Conservation (phyloP, 2,797 vertebrate species). For the Scolopax rusticola region DNA sequence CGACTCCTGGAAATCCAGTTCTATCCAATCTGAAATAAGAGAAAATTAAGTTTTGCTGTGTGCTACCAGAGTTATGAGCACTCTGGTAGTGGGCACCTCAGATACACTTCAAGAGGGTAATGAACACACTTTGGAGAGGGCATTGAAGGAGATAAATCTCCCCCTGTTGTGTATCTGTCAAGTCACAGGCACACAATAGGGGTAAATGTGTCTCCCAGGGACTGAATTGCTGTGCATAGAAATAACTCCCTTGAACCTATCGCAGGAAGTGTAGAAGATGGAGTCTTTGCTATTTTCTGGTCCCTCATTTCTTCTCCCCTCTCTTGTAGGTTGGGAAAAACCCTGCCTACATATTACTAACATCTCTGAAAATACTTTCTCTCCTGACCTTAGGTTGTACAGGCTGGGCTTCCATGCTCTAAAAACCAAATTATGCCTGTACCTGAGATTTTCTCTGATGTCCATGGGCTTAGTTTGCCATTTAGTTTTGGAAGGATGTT, state of each 20-base stretch:
- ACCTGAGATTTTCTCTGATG: neutral
- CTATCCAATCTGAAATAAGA: neutral
- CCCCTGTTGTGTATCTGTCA: neutral
- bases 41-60: neutral
- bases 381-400: neutral
- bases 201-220: neutral
- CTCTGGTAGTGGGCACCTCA: neutral
- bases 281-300: neutral
- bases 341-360: neutral
- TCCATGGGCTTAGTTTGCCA: neutral
- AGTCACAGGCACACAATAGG: neutral
- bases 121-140: neutral
- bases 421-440: neutral
- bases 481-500: neutral
- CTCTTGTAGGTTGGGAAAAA: neutral
- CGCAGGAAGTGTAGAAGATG: neutral
- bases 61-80: neutral
- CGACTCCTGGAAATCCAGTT: neutral
- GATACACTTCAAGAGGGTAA: neutral
- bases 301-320: neutral
- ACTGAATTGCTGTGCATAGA: neutral
- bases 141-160: neutral
- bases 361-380: neutral
- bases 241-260: neutral
- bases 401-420: neutral